Conservation (phyloP, 2,113 vertebrate species). For the Nothoprocta perdicaria region DNA sequence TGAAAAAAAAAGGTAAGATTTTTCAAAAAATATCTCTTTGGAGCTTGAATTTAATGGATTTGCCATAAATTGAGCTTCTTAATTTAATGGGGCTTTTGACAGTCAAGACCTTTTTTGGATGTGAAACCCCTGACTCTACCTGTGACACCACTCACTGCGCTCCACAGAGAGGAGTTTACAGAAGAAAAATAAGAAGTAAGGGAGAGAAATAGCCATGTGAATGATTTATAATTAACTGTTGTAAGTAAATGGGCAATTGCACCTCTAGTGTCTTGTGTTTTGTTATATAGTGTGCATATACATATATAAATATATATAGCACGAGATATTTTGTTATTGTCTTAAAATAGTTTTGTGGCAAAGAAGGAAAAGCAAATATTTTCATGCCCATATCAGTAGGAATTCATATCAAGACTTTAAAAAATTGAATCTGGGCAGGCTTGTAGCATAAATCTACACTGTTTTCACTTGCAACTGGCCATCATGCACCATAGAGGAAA, state of each 20-base stretch:
- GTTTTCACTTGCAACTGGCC: neutral
- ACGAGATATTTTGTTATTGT: neutral
- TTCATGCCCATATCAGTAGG: neutral
- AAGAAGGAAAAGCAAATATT: neutral
- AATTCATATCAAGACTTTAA: neutral
- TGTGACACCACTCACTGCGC: neutral
- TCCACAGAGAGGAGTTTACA: conserved; percentile 42
- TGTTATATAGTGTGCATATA: neutral
- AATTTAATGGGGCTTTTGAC: conserved; percentile 34
- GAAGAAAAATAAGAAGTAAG: too few relatives aligned
- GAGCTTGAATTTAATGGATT: conserved; percentile 19
- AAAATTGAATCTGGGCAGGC: neutral
- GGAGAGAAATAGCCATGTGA: conserved; percentile 13
- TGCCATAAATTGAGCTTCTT: conserved; percentile 24
- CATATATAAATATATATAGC: neutral
- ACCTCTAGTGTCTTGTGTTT: neutral
- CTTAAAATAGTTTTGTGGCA: neutral
- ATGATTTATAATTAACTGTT: conserved; percentile 20
- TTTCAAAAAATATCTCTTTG: neutral
- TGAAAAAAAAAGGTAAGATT: neutral
- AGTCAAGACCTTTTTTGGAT: conserved; percentile 16
- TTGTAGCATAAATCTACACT: neutral
- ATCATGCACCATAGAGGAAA: conserved; percentile 16
- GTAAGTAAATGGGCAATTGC: conserved; percentile 6
- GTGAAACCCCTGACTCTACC: neutral